Evolutionary conservation across 2,797 vertebrate genomes (phyloP), one percentile per base, ranked within the genome.

Genomic region (Epinephelus awoara): DNA sequence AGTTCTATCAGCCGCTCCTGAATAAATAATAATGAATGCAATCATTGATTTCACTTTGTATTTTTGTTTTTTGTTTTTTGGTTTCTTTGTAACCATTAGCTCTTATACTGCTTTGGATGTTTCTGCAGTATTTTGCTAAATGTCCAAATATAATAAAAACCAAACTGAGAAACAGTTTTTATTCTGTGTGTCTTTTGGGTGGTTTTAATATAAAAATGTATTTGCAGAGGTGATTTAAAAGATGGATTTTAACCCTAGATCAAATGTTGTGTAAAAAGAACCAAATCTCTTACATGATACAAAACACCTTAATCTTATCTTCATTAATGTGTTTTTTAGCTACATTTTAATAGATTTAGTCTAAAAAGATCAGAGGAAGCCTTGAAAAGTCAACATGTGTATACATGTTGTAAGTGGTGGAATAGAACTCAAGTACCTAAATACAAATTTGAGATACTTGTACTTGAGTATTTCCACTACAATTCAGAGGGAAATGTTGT

Each of bases 1-100:
- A 83, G 88, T 92, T 91, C 54, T 40, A 71, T 91, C 94, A 90
- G 85, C 91, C 94, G 92, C 96, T 94, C 79, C 47, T 40, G 34
- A 63, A 69, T 94, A 95, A 92, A 74, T 94, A 95, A 93, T 18
- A 66, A 77, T 94, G 96, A 96, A 97, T 96, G 96, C 97, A 97
- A 97, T 97, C 96, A 95, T 21, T 85, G 67, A 56, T 57, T 70
- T 47, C 15, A 17, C 17, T 17, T 17, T 18, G 67, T 62, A 1
- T 73, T 64, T 77, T 2, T 51, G 6, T 52, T 52, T 29, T 29
- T 29, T 29, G 5, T 29, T 29, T 50, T 96, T 96, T 94, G 92
- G 94, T 95, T 95, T 67, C 29, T 95, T 96, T 96, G 96, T 88
- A 85, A 89, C 85, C 56, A 46, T 87, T 90, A 85, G 91, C 87